Evolutionary conservation across 2,888 invertebrate genomes (phyloP).

Genomic region (Gasteruption jaculator): DNA sequence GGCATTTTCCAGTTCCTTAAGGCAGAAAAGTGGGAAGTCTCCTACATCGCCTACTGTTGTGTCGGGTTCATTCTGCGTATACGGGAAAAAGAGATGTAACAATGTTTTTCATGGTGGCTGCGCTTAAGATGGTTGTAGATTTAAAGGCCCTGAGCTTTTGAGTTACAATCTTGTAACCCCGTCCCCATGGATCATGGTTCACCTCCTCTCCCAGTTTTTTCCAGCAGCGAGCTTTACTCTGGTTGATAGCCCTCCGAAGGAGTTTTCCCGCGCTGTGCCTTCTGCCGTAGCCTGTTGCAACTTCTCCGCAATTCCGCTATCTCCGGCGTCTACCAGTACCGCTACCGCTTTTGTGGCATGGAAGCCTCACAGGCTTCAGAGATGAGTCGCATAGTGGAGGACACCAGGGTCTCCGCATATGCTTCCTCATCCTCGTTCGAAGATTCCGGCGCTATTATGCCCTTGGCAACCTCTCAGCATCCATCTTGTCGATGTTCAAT

Average conservation of each 20-base stretch:
- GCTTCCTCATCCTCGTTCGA: too few relatives aligned
- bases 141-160: not conserved
- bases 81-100: not conserved
- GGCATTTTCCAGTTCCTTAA: not conserved
- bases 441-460: too few relatives aligned
- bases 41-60: not conserved
- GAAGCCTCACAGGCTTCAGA: too few relatives aligned
- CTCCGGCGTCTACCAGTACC: too few relatives aligned
- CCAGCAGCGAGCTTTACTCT: not conserved
- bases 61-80: not conserved
- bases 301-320: too few relatives aligned
- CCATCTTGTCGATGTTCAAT: too few relatives aligned
- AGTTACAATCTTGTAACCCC: not conserved
- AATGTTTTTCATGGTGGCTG: not conserved
- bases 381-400: too few relatives aligned
- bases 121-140: too few relatives aligned
- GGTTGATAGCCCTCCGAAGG: not conserved
- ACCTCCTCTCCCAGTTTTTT: not conserved
- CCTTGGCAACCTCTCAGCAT: too few relatives aligned
- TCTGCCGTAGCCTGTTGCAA: too few relatives aligned
- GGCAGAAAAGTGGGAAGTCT: not conserved
- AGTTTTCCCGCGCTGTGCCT: not conserved
- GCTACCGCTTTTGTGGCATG: too few relatives aligned
- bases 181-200: not conserved
- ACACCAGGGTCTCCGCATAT: too few relatives aligned